phyloP scores from a whole-genome alignment of 1,140 invertebrate genomes.

The Acyrthosiphon pisum region DNA sequence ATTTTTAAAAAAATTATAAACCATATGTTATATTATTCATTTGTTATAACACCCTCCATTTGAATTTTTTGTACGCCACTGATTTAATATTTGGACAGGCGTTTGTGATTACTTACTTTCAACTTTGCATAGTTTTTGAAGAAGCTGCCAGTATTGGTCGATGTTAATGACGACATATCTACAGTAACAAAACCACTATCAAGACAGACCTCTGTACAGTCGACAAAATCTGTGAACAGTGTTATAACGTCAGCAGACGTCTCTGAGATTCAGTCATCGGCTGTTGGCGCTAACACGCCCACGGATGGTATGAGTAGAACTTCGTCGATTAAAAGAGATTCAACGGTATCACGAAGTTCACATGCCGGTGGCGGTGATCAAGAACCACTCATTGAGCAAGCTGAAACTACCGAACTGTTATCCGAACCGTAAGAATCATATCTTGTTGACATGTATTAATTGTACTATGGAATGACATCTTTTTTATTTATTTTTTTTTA shows the following conservation, averaged over 20 bases:
- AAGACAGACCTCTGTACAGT: slow-evolving; percentile 6
- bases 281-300: not conserved
- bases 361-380: not conserved
- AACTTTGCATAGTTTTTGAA: slow-evolving; percentile 7
- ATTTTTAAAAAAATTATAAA: too few relatives aligned
- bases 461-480: not conserved
- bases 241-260: not conserved
- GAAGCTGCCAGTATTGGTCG: not conserved
- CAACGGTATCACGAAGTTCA: not conserved
- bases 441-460: not conserved
- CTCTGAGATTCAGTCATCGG: not conserved
- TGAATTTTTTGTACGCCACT: not conserved
- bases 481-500: not conserved
- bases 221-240: slow-evolving; percentile 13
- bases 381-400: slow-evolving; percentile 30
- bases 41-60: not conserved
- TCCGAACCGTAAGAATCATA: not conserved
- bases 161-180: not conserved
- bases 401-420: not conserved
- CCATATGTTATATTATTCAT: not conserved
- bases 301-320: not conserved
- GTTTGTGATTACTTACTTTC: not conserved
- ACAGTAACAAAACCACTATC: slow-evolving; percentile 38
- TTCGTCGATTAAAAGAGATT: slow-evolving; percentile 23
- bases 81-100: not conserved